Evolutionary conservation across 2,888 invertebrate genomes (phyloP).

Genomic region (Andrena trimmerana): DNA sequence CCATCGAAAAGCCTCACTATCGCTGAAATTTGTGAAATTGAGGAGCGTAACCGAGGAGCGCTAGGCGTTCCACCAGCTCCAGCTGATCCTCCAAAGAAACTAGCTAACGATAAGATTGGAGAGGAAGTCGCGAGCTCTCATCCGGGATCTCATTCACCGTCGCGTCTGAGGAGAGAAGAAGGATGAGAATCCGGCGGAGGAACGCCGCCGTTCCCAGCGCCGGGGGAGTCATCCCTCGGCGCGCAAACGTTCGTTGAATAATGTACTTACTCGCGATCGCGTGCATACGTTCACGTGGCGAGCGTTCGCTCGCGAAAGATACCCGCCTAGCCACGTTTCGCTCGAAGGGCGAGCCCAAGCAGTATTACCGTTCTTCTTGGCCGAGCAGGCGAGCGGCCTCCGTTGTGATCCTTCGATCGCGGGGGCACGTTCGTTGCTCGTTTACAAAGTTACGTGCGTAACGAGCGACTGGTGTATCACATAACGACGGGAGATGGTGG

Average conservation of each 20-base stretch:
- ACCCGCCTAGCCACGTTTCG: conserved; percentile 9
- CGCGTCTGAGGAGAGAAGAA: too few species aligned
- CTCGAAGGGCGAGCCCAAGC: conserved; percentile 29
- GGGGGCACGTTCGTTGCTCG: conserved; percentile 26
- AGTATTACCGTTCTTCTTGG: conserved; percentile 47
- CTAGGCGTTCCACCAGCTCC: too few species aligned
- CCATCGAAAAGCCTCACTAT: neutral
- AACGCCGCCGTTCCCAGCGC: neutral
- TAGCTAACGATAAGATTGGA: too few species aligned
- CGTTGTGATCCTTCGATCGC: conserved; percentile 40
- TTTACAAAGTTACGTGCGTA: conserved; percentile 47
- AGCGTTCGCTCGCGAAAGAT: neutral
- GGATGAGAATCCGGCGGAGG: neutral
- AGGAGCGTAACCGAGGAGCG: too few species aligned
- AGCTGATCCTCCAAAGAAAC: too few species aligned
- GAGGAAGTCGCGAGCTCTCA: too few species aligned
- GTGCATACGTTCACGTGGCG: conserved; percentile 9
- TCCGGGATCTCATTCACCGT: too few species aligned
- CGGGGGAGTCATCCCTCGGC: neutral
- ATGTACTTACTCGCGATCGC: neutral
- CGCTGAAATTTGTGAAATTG: neutral
- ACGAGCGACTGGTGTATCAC: conserved; percentile 56
- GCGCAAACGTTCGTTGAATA: neutral
- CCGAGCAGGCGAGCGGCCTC: neutral
- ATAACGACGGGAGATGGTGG: conserved; percentile 3